Evolutionary conservation across 2,113 vertebrate genomes (phyloP), one percentile per base, ranked within the genome.

Genomic region (Tyto alba): DNA sequence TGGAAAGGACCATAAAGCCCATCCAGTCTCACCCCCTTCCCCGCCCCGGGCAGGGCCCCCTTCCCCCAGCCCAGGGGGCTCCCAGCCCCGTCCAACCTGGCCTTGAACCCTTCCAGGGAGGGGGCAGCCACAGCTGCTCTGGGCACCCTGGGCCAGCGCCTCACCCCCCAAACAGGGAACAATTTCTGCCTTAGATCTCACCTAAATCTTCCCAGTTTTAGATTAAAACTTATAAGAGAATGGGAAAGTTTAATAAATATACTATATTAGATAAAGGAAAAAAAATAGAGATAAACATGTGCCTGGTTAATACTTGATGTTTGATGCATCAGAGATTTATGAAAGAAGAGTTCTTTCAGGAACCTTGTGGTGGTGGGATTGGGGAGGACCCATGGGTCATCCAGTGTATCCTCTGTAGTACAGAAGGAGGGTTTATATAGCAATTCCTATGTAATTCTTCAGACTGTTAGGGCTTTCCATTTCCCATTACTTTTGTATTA

Each of bases 181-280:
- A 47, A 47, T 47, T 10, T 47, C 45, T 21, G 9, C 45, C 45
- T 47, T 21, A 47, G 19, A 47, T 47, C 45, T 47, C 7, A 47
- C 10, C 17, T 18, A 21, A 47, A 47, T 47, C 45, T 47, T 10
- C 45, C 45, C 45, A 20, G 18, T 47, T 21, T 10, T 10, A 47
- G 18, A 20, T 47, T 47, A 47, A 47, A 47, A 20, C 45, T 76
- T 0, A 0, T 19, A 41, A 84, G 21, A 76, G 22, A 53, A 13
- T 55, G 29, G 12, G 47, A 69, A 77, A 84, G 26, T 38, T 22
- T 87, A 72, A 84, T 69, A 71, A 69, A 69, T 62, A 55, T 13
- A 23, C 0, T 3, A 3, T 4, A 20, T 27, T 80, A 90, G 34
- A 69, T 41, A 56, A 74, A 74, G 20, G 20, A 47, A 40, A 17